These are phyloP conservation scores for Drosophila navojoa DNA, from an alignment of 1,140 invertebrate species.

Conservation along the genomic window DNA sequence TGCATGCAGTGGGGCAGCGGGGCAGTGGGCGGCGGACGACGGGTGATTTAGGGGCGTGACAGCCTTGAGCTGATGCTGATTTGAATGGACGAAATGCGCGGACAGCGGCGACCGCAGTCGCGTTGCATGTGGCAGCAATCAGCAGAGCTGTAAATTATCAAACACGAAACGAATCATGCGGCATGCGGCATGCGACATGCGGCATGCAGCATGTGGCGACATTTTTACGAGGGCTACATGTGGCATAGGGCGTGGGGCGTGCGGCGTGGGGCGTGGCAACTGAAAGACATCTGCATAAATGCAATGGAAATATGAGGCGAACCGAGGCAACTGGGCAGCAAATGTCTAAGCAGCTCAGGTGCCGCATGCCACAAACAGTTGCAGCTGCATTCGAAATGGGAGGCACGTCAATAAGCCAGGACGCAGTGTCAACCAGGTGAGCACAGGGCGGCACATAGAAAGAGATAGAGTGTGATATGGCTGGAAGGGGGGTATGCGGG, in stretches of 20 bases:
- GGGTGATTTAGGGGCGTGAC: neutral
- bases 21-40: neutral
- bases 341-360: constrained; percentile 2
- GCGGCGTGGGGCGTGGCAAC: neutral
- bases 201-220: constrained; percentile 14
- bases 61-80: constrained; percentile 11
- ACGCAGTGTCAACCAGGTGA: constrained; percentile 7
- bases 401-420: constrained; percentile 21
- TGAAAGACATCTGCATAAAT: constrained; percentile 1
- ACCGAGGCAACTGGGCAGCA: neutral
- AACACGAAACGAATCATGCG: constrained; percentile 52
- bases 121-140: constrained; percentile 55
- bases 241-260: constrained; percentile 1
- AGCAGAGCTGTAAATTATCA: constrained; percentile 76
- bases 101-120: constrained; percentile 14
- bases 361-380: constrained; percentile 31
- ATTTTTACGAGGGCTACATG: constrained; percentile 7
- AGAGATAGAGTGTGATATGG: neutral
- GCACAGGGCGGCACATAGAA: neutral
- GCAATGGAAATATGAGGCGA: neutral
- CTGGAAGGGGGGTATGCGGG: neutral
- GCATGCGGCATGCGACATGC: constrained; percentile 17
- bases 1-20: constrained; percentile 25
- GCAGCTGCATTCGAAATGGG: constrained; percentile 24
- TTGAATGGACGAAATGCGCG: constrained; percentile 9